Conservation (phyloP, 2,113 vertebrate genomes). For the Chaenogobius annularis region DNA sequence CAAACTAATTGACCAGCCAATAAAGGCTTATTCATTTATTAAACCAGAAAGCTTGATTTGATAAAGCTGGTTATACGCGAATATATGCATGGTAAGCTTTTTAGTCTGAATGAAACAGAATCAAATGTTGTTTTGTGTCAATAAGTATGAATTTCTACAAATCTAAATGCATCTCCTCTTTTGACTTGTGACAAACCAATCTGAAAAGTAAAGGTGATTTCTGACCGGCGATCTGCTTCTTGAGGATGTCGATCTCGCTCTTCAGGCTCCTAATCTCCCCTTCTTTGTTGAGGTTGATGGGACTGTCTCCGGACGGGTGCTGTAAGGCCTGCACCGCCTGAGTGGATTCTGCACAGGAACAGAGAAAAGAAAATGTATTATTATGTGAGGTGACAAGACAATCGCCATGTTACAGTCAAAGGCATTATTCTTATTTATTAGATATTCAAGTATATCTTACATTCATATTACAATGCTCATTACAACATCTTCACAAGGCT, state of each 20-base stretch:
- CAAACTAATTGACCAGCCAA: background rate
- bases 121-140: too few species aligned
- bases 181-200: too few species aligned
- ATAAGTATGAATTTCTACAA: too few species aligned
- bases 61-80: too few species aligned
- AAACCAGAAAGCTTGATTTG: too few species aligned
- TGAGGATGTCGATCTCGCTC: slow-evolving; percentile 93
- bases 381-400: background rate
- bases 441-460: background rate
- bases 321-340: slow-evolving; percentile 93
- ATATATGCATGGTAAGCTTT: too few species aligned
- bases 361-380: background rate
- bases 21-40: too few species aligned
- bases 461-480: too few species aligned
- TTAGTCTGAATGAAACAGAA: too few species aligned
- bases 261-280: slow-evolving; percentile 93
- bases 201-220: background rate
- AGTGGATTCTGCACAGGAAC: slow-evolving; percentile 83
- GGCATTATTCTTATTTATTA: too few species aligned
- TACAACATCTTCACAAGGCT: too few species aligned
- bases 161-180: too few species aligned
- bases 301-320: slow-evolving; percentile 82
- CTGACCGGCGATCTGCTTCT: slow-evolving; percentile 90
- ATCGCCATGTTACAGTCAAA: background rate
- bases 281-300: slow-evolving; percentile 83